phyloP scores from a whole-genome alignment of 1,140 invertebrate genomes.

The Drosophila persimilis region DNA sequence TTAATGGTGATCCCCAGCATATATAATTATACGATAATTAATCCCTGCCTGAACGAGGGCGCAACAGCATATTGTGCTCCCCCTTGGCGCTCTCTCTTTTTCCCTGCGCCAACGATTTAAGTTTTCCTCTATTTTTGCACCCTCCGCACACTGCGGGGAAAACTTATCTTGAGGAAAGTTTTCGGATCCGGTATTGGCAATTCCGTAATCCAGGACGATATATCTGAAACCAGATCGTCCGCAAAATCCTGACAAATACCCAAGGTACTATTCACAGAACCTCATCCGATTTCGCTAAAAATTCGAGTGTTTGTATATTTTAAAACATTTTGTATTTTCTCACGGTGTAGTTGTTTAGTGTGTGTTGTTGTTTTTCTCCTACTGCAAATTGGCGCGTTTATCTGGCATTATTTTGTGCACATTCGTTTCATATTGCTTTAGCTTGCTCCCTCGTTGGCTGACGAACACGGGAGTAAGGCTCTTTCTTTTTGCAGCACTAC shows the following conservation, averaged over 20 bases:
- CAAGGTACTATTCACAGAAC: background rate
- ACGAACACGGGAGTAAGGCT: too few relatives aligned
- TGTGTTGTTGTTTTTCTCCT: conserved; percentile 3
- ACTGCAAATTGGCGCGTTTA: conserved; percentile 63
- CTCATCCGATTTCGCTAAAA: background rate
- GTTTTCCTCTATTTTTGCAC: background rate
- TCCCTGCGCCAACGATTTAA: conserved; percentile 17
- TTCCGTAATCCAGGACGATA: too few relatives aligned
- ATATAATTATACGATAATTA: conserved; percentile 32
- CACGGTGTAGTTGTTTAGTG: background rate
- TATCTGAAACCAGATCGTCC: too few relatives aligned
- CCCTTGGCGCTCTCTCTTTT: conserved; percentile 23
- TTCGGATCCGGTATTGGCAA: too few relatives aligned
- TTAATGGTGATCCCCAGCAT: conserved; percentile 24
- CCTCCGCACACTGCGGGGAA: background rate
- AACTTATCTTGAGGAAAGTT: too few relatives aligned
- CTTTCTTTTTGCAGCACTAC: too few relatives aligned
- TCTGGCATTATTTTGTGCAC: conserved; percentile 63
- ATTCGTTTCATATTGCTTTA: conserved; percentile 68
- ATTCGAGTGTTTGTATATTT: background rate
- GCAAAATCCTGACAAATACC: too few relatives aligned
- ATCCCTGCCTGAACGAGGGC: background rate
- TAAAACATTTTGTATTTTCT: background rate
- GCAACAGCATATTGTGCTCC: background rate
- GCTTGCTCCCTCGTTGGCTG: background rate